A percentile compares a stretch with the other conserved stretches of the same genome.
Conservation (phyloP, 2,113 vertebrate species). For the Leucosticte australis region DNA sequence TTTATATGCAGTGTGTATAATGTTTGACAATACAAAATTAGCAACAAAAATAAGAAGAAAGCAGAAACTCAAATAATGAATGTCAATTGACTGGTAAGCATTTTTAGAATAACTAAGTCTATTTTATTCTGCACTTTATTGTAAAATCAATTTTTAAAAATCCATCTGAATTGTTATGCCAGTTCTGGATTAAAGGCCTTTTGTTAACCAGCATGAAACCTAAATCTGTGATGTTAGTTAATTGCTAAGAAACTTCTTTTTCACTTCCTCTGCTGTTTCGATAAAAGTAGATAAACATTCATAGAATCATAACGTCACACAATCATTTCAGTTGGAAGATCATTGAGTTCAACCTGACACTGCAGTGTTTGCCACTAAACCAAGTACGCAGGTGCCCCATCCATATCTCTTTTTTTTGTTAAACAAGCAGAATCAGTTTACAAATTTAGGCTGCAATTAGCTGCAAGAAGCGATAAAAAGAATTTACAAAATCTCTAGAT, state of each 20-base stretch:
- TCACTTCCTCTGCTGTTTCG: neutral
- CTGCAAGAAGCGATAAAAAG: neutral
- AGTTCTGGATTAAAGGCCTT: neutral
- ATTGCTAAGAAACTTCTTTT: neutral
- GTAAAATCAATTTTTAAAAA: constrained; percentile 8
- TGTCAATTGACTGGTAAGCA: constrained; percentile 39
- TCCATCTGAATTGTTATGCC: neutral
- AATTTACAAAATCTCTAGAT: neutral
- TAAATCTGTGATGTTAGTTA: neutral
- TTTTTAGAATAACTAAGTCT: constrained; percentile 36
- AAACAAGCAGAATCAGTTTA: neutral
- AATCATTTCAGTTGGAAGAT: neutral
- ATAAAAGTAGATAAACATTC: neutral
- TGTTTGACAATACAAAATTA: constrained; percentile 12
- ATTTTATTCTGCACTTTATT: constrained; percentile 59
- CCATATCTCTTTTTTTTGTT: neutral
- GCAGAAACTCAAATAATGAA: constrained; percentile 27
- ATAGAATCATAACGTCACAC: neutral
- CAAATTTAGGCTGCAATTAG: neutral
- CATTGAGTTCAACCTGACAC: neutral
- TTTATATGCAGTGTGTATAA: neutral
- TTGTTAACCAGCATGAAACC: neutral
- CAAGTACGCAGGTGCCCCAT: neutral
- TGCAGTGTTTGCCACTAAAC: accelerated
- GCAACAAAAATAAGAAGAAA: constrained; percentile 46